Evolutionary conservation across 2,888 invertebrate genomes (phyloP).

Genomic region (Ischnus inquisitorius): DNA sequence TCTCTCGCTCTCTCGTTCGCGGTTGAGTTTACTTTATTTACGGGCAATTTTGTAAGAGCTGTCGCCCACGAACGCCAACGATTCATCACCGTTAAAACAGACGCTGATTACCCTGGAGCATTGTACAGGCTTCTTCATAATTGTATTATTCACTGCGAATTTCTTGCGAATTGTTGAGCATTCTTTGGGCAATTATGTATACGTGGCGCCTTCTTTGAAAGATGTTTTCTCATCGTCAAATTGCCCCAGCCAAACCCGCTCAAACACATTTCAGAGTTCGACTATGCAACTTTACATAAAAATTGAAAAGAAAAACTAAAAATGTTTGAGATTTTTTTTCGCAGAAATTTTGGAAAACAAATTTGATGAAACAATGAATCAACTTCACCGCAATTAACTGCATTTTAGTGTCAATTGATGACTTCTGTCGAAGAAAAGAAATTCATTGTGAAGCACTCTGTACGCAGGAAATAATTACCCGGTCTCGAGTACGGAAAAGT

Average conservation of each 20-base stretch:
- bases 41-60: conserved; percentile 72
- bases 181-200: no score
- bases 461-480: conserved; percentile 20
- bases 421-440: not conserved
- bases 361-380: not conserved
- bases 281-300: not conserved
- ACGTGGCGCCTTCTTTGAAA: not conserved
- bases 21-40: conserved; percentile 71
- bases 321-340: no score
- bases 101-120: conserved; percentile 75
- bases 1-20: conserved; percentile 27
- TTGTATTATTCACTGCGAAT: conserved; percentile 12
- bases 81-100: conserved; percentile 77
- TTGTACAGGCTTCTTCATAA: conserved; percentile 57
- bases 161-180: not conserved
- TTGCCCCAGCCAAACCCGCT: not conserved
- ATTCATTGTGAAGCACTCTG: not conserved
- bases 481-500: conserved; percentile 6
- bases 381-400: not conserved
- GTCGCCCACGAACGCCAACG: conserved; percentile 72
- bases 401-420: not conserved
- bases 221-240: not conserved
- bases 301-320: not conserved
- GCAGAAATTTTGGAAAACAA: no score
- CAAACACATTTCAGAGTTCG: not conserved